Evolutionary conservation across 2,797 vertebrate genomes (phyloP).

Genomic region (Cossypha dichroa): DNA sequence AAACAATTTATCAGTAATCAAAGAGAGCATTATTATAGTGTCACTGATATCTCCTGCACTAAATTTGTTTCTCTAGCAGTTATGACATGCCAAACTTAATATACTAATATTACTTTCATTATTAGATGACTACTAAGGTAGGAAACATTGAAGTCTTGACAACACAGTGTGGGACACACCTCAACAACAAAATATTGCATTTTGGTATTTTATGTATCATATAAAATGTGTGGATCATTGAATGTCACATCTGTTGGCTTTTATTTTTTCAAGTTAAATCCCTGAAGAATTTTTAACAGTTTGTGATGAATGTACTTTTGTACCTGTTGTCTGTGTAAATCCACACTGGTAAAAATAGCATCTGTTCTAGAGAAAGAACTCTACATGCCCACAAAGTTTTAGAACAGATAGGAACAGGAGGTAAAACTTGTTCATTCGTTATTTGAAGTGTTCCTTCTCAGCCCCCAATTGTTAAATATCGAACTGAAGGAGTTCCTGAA

Average conservation of each 20-base stretch:
- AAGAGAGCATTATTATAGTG: not conserved
- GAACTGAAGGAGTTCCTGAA: constrained; percentile 59
- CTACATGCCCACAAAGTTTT: not conserved
- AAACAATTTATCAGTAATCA: constrained; percentile 32
- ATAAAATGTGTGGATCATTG: not conserved
- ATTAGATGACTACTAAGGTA: not conserved
- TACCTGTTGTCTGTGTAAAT: not conserved
- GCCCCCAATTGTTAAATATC: constrained; percentile 46
- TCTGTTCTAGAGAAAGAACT: not conserved
- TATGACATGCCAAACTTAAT: constrained; percentile 3
- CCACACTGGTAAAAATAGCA: not conserved
- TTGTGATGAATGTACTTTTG: not conserved
- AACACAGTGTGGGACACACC: not conserved
- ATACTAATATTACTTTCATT: constrained; percentile 25
- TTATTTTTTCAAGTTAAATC: not conserved
- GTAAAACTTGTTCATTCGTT: constrained; percentile 26
- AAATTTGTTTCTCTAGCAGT: not conserved
- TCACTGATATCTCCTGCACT: not conserved
- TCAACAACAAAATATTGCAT: not conserved
- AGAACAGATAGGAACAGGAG: not conserved
- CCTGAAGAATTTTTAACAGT: not conserved
- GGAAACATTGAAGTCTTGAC: not conserved
- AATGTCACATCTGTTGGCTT: not conserved
- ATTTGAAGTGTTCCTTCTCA: constrained; percentile 39
- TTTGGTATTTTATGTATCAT: not conserved